Conservation (phyloP, 2,888 invertebrate genomes). For the Scaptomyza cyrtandrae region DNA sequence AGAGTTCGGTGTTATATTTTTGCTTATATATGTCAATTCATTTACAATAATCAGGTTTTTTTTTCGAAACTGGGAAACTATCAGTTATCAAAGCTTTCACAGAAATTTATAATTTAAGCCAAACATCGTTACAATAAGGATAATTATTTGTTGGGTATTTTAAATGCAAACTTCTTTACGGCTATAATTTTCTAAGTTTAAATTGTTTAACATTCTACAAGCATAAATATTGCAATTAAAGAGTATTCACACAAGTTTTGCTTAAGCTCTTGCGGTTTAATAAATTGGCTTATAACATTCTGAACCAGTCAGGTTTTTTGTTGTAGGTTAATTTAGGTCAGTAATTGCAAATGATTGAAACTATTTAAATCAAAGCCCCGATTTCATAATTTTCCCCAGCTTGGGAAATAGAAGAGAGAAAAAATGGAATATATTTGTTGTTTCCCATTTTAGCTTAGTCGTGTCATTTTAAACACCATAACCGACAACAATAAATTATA, state of each 20-base stretch:
- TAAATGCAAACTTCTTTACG: neutral
- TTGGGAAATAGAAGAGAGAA: neutral
- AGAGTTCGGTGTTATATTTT: neutral
- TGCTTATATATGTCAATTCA: neutral
- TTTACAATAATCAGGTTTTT: constrained; percentile 6
- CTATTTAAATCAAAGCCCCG: neutral
- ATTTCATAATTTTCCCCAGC: constrained; percentile 19
- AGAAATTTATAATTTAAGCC: neutral
- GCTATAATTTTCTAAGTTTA: neutral
- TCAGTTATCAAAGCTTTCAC: neutral
- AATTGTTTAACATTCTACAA: neutral
- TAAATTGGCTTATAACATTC: constrained; percentile 7
- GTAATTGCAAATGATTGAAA: neutral
- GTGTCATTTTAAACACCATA: constrained; percentile 19
- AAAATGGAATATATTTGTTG: neutral
- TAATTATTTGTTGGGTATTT: neutral
- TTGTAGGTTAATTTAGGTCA: neutral
- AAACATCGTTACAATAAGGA: neutral
- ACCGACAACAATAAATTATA: neutral
- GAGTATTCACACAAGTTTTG: constrained; percentile 26
- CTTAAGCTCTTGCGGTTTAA: neutral
- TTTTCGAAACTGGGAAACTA: neutral
- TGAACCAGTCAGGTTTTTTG: constrained; percentile 2
- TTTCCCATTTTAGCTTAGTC: constrained; percentile 18
- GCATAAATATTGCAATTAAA: constrained; percentile 6